Evolutionary conservation across 1,140 invertebrate genomes (phyloP), one percentile per base, ranked within the genome.

Genomic region (Drosophila orosa): DNA sequence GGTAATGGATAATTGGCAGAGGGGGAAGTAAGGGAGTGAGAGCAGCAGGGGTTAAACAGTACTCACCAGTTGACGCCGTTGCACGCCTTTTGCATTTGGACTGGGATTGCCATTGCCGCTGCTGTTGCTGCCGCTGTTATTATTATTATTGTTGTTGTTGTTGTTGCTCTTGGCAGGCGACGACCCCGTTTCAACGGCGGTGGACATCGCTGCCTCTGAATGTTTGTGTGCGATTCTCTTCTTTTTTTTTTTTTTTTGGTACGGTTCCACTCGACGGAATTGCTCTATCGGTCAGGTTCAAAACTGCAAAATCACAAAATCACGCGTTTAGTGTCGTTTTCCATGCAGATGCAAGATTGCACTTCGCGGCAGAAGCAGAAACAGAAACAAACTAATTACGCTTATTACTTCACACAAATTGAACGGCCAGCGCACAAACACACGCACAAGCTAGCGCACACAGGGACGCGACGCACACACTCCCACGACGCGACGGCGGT

Each of bases 41-140:
- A n/a, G 31, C 12, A 17, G 31, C n/a, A n/a, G n/a, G n/a, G 47
- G 47, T 5, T n/a, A 13, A 44, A 13, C 22, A 35, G 69, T 80
- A 91, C 90, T 91, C 76, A 91, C 90, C 86, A 91, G 80, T 80
- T 91, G 90, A 72, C 90, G 90, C 56, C 90, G 90, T 77, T 91
- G 90, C 62, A 90, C 90, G 78, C 90, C 84, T 85, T 91, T 91
- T 63, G 86, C 60, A 86, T 81, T 85, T 55, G 74, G 78, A 78
- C 75, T 86, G 82, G 83, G 68, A 86, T 85, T 85, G 61, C 69
- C 78, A 65, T 78, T 82, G 68, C 68, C 61, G 59, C 66, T 65
- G 31, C 57, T 71, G 57, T 40, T 78, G 62, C 54, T 66, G 57
- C 54, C 67, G 74, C 40, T 66, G 40, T 44, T 72, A n/a, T 54